Evolutionary conservation across 2,113 vertebrate genomes (phyloP), one percentile per base, ranked within the genome.

Genomic region (Dipodomys merriami): DNA sequence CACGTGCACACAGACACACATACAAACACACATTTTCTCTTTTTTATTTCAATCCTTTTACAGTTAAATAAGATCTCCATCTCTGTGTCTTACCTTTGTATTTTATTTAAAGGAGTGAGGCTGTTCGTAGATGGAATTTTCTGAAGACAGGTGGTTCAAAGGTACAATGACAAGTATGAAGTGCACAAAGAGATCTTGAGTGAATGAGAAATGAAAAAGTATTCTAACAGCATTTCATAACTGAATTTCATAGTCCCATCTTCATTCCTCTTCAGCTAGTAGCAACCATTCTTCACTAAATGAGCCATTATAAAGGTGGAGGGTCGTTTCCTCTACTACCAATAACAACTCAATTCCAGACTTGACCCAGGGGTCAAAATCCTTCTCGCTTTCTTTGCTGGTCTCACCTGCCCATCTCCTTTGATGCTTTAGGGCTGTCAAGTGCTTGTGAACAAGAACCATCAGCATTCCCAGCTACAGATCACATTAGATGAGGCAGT

Each of bases 261-360:
- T 19, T 80, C 5, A 46, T 18, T 19, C 57, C 29, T 33, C 23
- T 5, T 12, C 16, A 33, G 46, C 27, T 49, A 30, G 2, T 68
- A 74, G 35, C 9, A 27, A 49, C 8, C 19, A 16, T 49, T 69
- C 23, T 25, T 87, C 12, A 29, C 35, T 46, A 84, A 76, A 1
- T 23, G 62, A 20, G 15, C 67, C 5, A 44, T 30, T n/a, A 15
- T 9, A 67, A 44, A 68, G 65, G 29, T 46, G 29, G 76, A 76
- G 73, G 19, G 25, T 30, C 46, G 7, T 22, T 11, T 27, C 7
- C 6, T 1, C 2, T 35, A 6, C 4, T 35, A 6, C 2, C 16
- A 60, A 30, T 5, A n/a, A 19, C 57, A 87, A 16, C 44, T 83
- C 7, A 2, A 82, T 7, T 77, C 6, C n/a, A 85, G 83, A 46